A percentile compares a stretch with the other conserved stretches of the same genome.
phyloP scores from a whole-genome alignment of 1,140 invertebrate genomes.

The Pogonognathellus flavescens region DNA sequence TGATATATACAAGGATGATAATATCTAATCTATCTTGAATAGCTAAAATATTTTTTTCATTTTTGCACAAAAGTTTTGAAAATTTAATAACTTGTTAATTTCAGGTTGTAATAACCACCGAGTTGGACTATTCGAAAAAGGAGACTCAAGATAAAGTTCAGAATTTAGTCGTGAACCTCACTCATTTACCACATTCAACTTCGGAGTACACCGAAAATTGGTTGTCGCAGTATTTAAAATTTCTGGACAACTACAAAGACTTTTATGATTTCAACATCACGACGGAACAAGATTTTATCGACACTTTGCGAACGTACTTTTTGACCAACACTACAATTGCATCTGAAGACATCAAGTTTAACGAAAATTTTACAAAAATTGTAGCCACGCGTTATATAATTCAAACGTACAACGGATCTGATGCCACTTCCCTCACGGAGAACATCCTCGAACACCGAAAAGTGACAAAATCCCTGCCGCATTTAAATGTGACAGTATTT shows the following conservation, averaged over 20 bases:
- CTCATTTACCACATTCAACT: slow-evolving; percentile 84
- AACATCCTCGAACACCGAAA: too few species aligned
- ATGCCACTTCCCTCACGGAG: too few species aligned
- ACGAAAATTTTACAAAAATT: slow-evolving; percentile 81
- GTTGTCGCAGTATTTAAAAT: slow-evolving; percentile 86
- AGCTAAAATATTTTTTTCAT: too few species aligned
- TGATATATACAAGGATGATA: too few species aligned
- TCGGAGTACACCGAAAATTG: slow-evolving; percentile 91
- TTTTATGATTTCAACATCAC: slow-evolving; percentile 82
- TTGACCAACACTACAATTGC: slow-evolving; percentile 80
- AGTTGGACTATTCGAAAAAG: slow-evolving; percentile 88
- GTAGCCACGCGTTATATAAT: slow-evolving; percentile 88
- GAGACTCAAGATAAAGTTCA: slow-evolving; percentile 83
- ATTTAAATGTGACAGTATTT: too few species aligned
- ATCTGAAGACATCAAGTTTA: slow-evolving; percentile 87
- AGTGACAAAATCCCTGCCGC: too few species aligned
- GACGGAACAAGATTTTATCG: slow-evolving; percentile 80
- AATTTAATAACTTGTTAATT: too few species aligned
- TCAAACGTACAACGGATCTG: slow-evolving; percentile 70
- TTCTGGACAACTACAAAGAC: slow-evolving; percentile 81
- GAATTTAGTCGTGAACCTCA: slow-evolving; percentile 82
- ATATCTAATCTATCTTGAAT: too few species aligned
- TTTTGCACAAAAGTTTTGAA: too few species aligned
- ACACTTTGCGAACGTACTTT: slow-evolving; percentile 83
- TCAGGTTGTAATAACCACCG: slow-evolving; percentile 87